Evolutionary conservation across 2,113 vertebrate species (phyloP).

Genomic region (Macquaria ambigua): DNA sequence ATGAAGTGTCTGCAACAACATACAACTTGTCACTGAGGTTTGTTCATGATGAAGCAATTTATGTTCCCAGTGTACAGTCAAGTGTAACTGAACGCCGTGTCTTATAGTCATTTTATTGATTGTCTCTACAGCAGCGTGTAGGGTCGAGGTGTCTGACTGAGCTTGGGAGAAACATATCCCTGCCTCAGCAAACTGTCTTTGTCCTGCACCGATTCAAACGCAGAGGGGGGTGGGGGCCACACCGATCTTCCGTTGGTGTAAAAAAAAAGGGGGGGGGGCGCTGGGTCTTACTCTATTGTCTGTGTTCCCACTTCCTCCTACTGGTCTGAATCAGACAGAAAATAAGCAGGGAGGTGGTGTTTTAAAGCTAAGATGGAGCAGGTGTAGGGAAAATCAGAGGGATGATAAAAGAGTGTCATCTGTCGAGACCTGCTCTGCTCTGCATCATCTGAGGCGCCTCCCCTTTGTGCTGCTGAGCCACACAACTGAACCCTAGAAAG

Average conservation of each 20-base stretch:
- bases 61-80: neutral
- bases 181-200: slow-evolving; percentile 64
- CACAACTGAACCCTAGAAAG: slow-evolving; percentile 36
- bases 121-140: slow-evolving; percentile 11
- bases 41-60: slow-evolving; percentile 27
- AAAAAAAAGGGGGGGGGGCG: neutral
- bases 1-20: slow-evolving; percentile 51
- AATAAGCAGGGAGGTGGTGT: slow-evolving; percentile 6
- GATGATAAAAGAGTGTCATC: slow-evolving; percentile 31
- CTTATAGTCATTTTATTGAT: slow-evolving; percentile 35
- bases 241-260: neutral
- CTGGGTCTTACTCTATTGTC: slow-evolving; percentile 40
- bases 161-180: neutral
- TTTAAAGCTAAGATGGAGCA: slow-evolving; percentile 32
- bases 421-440: slow-evolving; percentile 19
- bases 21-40: slow-evolving; percentile 42
- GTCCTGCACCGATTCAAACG: slow-evolving; percentile 45
- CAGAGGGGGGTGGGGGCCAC: slow-evolving; percentile 41
- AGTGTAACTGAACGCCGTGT: slow-evolving; percentile 3
- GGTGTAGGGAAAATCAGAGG: slow-evolving; percentile 24
- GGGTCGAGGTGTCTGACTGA: slow-evolving; percentile 11
- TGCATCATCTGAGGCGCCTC: slow-evolving; percentile 50
- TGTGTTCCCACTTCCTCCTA: neutral
- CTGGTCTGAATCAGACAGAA: neutral
- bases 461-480: slow-evolving; percentile 58